Conservation (phyloP, 2,888 invertebrate genomes). For the Hydrotaea cyrtoneurina region DNA sequence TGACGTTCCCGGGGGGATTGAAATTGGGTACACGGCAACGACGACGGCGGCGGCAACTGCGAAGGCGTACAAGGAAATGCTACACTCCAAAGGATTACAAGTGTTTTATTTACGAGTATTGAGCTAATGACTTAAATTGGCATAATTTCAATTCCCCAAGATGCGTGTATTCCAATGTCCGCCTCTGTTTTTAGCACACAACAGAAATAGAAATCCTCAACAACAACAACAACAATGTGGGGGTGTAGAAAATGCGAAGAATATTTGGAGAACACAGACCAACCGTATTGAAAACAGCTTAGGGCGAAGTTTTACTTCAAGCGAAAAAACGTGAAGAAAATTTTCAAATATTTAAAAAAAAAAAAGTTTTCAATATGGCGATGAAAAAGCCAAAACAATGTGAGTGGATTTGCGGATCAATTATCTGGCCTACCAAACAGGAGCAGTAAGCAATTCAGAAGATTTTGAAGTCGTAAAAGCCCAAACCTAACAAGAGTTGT, state of each 20-base stretch:
- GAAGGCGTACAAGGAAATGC: background rate
- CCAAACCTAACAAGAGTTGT: too few relatives aligned
- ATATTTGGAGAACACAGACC: background rate
- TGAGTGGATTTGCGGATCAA: too few relatives aligned
- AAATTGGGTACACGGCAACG: conserved; percentile 1
- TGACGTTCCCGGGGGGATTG: background rate
- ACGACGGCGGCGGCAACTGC: background rate
- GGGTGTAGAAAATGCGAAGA: background rate
- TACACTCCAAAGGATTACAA: conserved; percentile 26
- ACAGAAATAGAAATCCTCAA: too few relatives aligned
- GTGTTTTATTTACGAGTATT: conserved; percentile 31
- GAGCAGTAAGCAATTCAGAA: too few relatives aligned
- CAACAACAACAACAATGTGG: background rate
- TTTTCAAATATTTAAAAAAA: too few relatives aligned
- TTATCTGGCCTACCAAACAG: too few relatives aligned
- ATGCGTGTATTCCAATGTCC: conserved; percentile 24
- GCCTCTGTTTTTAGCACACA: background rate
- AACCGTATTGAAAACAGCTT: too few relatives aligned
- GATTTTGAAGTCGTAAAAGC: too few relatives aligned
- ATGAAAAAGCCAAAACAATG: too few relatives aligned
- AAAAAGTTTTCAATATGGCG: too few relatives aligned
- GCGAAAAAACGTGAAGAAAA: too few relatives aligned
- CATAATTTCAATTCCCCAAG: conserved; percentile 34
- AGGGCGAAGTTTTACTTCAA: too few relatives aligned
- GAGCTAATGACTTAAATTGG: conserved; percentile 39